A percentile compares a stretch with the other conserved stretches of the same genome.
Evolutionary conservation across 2,888 invertebrate species (phyloP).

Genomic region (Doris montereyensis): DNA sequence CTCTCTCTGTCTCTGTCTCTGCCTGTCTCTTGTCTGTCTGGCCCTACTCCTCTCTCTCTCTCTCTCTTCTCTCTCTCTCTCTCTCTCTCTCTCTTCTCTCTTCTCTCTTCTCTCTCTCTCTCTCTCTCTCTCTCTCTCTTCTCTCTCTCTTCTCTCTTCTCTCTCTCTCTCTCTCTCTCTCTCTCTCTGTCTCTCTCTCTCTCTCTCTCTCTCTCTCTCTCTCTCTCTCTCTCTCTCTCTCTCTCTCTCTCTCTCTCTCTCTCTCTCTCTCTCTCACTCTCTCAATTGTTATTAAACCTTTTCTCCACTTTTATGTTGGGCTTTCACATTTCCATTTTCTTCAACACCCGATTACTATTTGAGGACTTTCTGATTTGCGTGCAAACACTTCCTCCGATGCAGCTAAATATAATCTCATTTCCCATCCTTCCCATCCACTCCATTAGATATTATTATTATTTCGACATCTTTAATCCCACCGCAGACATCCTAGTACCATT

Average conservation of each 20-base stretch:
- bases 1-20: not conserved
- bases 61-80: not conserved
- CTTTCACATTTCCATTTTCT: no score
- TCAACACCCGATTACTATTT: no score
- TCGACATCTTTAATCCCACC: no score
- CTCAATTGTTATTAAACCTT: not conserved
- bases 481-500: no score
- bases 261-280: not conserved
- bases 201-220: not conserved
- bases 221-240: not conserved
- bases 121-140: not conserved
- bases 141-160: not conserved
- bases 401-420: no score
- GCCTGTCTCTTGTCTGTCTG: not conserved
- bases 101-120: not conserved
- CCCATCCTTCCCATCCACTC: no score
- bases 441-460: no score
- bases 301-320: not conserved
- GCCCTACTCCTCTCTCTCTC: not conserved
- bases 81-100: not conserved
- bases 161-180: not conserved
- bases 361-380: no score
- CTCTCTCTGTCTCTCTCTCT: not conserved
- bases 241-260: not conserved
- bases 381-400: no score